Conservation (phyloP, 2,797 vertebrate genomes). For the Thaleichthys pacificus region DNA sequence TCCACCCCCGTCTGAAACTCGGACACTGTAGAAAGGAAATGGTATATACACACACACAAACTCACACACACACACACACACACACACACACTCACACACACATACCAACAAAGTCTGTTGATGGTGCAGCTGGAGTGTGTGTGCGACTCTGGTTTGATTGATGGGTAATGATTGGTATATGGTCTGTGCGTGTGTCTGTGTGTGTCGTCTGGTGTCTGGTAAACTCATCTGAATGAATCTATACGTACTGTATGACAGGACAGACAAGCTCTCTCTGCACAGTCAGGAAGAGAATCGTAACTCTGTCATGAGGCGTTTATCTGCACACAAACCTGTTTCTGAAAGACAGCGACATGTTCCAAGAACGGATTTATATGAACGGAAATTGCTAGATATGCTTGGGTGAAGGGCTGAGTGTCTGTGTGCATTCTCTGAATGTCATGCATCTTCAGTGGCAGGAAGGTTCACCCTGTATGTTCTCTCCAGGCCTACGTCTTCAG, state of each 20-base stretch:
- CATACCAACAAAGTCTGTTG: neutral
- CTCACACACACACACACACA: neutral
- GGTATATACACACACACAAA: neutral
- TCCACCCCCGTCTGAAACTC: neutral
- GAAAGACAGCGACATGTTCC: slow-evolving; percentile 8
- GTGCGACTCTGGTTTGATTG: neutral
- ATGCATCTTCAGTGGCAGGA: too few relatives aligned
- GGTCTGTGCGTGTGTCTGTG: neutral
- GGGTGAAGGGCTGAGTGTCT: neutral
- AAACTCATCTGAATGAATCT: slow-evolving; percentile 16
- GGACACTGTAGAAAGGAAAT: too few relatives aligned
- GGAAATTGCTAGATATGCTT: neutral
- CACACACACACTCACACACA: neutral
- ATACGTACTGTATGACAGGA: neutral
- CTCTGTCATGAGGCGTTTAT: slow-evolving; percentile 12
- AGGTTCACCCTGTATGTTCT: slow-evolving; percentile 5
- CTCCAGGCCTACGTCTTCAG: slow-evolving; percentile 87
- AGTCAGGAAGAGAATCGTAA: slow-evolving; percentile 26
- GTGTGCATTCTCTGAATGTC: neutral
- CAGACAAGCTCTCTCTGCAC: neutral
- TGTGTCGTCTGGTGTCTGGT: neutral
- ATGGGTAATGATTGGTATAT: neutral
- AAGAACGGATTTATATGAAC: neutral
- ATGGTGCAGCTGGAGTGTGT: neutral
- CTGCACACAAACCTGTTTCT: slow-evolving; percentile 6